Evolutionary conservation across 2,797 vertebrate species (phyloP).

Genomic region (Vireo griseus): DNA sequence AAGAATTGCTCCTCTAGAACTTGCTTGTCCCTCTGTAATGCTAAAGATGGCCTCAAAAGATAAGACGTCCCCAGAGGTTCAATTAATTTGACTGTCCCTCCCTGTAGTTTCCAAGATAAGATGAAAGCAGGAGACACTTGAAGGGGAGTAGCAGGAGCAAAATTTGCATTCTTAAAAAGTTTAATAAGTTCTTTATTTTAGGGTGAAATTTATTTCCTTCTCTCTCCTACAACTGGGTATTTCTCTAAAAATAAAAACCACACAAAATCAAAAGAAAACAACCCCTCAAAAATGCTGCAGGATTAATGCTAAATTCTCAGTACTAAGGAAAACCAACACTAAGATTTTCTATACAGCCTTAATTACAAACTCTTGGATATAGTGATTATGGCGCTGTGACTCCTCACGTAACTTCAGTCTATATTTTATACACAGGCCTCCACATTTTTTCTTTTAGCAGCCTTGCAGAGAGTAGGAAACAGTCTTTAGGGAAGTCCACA

Average conservation of each 20-base stretch:
- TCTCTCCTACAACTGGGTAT: not conserved
- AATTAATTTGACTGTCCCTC: not conserved
- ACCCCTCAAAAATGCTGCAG: not conserved
- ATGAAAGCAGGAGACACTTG: not conserved
- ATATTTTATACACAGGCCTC: not conserved
- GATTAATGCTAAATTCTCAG: not conserved
- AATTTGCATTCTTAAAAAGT: not conserved
- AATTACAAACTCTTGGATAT: not conserved
- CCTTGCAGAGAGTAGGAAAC: not conserved
- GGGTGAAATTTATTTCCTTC: not conserved
- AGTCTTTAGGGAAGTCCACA: not conserved
- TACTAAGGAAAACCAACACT: not conserved
- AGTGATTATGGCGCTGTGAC: not conserved
- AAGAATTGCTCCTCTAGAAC: not conserved
- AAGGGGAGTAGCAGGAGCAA: not conserved
- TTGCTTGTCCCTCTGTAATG: not conserved
- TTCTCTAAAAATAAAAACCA: not conserved
- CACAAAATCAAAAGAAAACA: not conserved
- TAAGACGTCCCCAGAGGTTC: not conserved
- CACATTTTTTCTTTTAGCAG: not conserved
- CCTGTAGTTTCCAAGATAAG: not conserved
- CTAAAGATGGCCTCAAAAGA: not conserved
- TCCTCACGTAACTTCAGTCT: not conserved
- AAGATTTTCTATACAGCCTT: not conserved
- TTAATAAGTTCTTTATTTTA: not conserved